A percentile compares a stretch with the other conserved stretches of the same genome.
phyloP scores from a whole-genome alignment of 1,140 invertebrate species.

The Drepana arcuata region DNA sequence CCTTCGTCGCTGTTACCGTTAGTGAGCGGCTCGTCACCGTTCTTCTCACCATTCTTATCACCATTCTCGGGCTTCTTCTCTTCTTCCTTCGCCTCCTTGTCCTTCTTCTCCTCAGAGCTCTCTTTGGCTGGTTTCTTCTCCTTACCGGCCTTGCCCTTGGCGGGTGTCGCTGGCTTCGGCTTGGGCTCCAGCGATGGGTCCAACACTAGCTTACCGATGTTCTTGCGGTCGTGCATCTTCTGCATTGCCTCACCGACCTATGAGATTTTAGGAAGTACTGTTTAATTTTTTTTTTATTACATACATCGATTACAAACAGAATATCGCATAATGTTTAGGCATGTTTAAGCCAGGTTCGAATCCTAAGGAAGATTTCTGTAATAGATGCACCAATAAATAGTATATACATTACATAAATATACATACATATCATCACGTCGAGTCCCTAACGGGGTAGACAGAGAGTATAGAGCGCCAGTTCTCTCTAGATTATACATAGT shows the following conservation, averaged over 20 bases:
- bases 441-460: no score
- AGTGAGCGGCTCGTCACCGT: constrained; percentile 65
- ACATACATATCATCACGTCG: no score
- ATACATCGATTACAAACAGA: no score
- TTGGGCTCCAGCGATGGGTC: constrained; percentile 85
- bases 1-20: constrained; percentile 71
- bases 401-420: no score
- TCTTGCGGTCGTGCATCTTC: constrained; percentile 92
- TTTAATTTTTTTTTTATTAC: no score
- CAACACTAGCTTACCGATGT: constrained; percentile 90
- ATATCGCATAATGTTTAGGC: no score
- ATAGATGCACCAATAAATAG: no score
- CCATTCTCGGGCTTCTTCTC: constrained; percentile 73
- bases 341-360: no score
- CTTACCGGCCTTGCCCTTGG: constrained; percentile 79
- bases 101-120: constrained; percentile 79
- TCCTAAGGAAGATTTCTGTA: no score
- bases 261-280: no score
- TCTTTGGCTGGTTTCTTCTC: constrained; percentile 78
- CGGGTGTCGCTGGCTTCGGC: constrained; percentile 82
- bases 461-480: no score
- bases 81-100: constrained; percentile 76
- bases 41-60: constrained; percentile 58
- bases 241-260: constrained; percentile 91
- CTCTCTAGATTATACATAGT: no score